These are phyloP conservation scores for Capitulum mitella DNA, from an alignment of 2,888 invertebrate genomes.

Conservation along the genomic window DNA sequence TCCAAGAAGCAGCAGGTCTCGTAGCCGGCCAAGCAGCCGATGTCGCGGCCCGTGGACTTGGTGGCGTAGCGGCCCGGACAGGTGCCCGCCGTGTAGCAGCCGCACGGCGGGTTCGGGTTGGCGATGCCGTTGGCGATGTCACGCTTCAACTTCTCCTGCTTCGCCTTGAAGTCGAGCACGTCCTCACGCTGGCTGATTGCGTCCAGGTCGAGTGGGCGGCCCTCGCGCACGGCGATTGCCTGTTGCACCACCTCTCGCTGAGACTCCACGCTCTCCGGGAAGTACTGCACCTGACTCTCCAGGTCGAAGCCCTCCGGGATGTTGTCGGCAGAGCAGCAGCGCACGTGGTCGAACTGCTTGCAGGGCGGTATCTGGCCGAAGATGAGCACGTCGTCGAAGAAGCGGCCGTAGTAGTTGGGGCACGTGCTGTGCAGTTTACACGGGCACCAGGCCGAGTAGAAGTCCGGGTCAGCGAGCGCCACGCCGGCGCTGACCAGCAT, in stretches of 20 bases:
- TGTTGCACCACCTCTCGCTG: not conserved
- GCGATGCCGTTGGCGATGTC: not conserved
- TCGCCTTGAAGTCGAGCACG: not conserved
- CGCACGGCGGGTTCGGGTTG: constrained; percentile 21
- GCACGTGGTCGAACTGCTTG: not conserved
- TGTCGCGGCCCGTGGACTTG: not conserved
- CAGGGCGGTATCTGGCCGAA: constrained; percentile 9
- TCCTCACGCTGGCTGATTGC: not conserved
- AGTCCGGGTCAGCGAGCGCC: not conserved
- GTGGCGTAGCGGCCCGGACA: constrained; percentile 1
- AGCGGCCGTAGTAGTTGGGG: not conserved
- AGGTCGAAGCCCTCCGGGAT: constrained; percentile 9
- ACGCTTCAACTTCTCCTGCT: constrained; percentile 14
- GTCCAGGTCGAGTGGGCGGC: not conserved
- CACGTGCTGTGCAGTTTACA: not conserved
- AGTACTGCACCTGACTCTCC: not conserved
- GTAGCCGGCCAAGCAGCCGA: constrained; percentile 7
- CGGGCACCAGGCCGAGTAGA: constrained; percentile 24
- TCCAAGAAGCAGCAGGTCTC: constrained; percentile 21
- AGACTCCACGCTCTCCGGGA: not conserved
- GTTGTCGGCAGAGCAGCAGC: constrained; percentile 10
- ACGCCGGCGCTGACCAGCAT: not conserved
- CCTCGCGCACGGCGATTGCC: not conserved
- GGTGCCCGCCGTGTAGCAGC: not conserved
- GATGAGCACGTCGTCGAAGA: constrained; percentile 1